phyloP scores from a whole-genome alignment of 2,113 vertebrate species.

The Sclerurus mexicanus region DNA sequence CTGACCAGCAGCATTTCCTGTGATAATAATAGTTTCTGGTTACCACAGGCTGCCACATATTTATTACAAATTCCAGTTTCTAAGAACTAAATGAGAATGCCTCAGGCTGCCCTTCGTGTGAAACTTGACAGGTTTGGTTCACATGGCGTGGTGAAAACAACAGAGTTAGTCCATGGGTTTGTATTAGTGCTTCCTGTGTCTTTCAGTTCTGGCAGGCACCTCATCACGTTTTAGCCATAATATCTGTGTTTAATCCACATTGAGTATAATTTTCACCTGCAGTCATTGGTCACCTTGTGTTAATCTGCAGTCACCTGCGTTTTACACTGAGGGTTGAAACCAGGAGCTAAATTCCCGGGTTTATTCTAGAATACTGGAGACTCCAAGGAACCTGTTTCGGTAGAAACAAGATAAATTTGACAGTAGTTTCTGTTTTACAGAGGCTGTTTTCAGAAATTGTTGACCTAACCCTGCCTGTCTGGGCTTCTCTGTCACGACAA shows the following conservation, averaged over 20 bases:
- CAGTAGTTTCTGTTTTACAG: background rate
- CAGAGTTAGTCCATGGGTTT: background rate
- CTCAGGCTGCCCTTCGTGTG: background rate
- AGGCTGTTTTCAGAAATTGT: background rate
- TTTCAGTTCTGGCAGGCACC: background rate
- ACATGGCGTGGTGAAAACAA: background rate
- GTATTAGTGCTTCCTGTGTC: background rate
- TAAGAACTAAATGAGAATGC: background rate
- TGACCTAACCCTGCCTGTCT: background rate
- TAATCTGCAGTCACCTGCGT: background rate
- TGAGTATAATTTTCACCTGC: background rate
- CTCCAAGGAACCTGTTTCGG: background rate
- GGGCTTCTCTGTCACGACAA: background rate
- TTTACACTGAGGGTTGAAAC: background rate
- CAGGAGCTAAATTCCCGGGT: background rate
- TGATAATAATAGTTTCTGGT: slow-evolving; percentile 24
- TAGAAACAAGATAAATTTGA: background rate
- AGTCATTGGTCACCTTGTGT: background rate
- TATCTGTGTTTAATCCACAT: background rate
- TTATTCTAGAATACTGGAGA: background rate
- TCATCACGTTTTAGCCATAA: background rate
- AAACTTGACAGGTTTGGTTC: slow-evolving; percentile 22
- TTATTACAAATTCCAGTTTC: slow-evolving; percentile 25
- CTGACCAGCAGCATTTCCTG: slow-evolving; percentile 26
- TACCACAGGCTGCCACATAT: background rate